Conservation (phyloP, 2,797 vertebrate species). For the Chaenodraco wilsoni region DNA sequence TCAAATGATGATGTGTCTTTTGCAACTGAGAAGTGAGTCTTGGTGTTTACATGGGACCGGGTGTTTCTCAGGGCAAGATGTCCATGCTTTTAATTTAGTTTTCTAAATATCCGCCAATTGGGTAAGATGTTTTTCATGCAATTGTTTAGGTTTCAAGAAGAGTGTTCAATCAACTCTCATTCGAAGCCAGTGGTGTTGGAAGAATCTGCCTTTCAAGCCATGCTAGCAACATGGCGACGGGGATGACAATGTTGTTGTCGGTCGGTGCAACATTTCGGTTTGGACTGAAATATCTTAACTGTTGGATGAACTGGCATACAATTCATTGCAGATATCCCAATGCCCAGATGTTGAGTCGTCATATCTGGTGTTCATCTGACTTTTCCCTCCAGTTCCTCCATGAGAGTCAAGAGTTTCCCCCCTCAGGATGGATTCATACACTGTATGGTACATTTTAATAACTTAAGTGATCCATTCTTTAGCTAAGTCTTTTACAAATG, state of each 20-base stretch:
- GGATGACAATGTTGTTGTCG: background rate
- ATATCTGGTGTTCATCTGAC: background rate
- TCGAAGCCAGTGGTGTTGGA: conserved; percentile 10
- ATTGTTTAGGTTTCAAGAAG: conserved; percentile 13
- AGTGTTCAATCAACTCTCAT: conserved; percentile 7
- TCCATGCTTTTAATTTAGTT: conserved; percentile 14
- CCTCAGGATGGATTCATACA: background rate
- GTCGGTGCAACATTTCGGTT: background rate
- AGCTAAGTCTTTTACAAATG: background rate
- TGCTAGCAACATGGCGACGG: background rate
- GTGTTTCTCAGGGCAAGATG: conserved; percentile 23
- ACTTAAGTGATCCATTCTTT: background rate
- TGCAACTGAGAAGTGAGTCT: conserved; percentile 23
- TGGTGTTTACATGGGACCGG: conserved; percentile 17
- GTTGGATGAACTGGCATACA: background rate
- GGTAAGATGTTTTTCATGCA: conserved; percentile 1
- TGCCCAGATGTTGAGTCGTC: background rate
- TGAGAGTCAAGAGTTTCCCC: background rate
- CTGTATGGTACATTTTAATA: background rate
- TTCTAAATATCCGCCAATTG: conserved; percentile 21
- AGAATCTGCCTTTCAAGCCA: background rate
- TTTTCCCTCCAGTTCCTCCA: background rate
- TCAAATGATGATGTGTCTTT: conserved; percentile 65
- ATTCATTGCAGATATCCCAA: background rate
- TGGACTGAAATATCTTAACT: background rate